Evolutionary conservation across 2,797 vertebrate genomes (phyloP).

Genomic region (Megaceryle alcyon): DNA sequence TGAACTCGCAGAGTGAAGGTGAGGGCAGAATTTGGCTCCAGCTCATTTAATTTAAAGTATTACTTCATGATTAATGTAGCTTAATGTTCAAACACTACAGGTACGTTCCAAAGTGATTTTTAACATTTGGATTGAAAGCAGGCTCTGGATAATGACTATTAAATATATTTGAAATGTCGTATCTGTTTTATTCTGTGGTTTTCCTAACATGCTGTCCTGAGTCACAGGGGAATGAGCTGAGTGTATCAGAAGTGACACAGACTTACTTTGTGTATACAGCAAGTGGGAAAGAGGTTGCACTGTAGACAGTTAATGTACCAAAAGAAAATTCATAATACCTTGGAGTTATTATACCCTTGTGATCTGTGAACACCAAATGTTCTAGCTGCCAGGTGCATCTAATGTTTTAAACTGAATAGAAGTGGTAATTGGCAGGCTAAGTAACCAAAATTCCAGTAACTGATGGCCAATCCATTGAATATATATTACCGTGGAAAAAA

Average conservation of each 20-base stretch:
- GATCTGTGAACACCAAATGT: background rate
- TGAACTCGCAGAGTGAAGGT: slow-evolving; percentile 22
- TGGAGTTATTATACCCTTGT: slow-evolving; percentile 2
- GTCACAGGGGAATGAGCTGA: slow-evolving; percentile 51
- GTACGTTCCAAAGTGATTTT: slow-evolving; percentile 49
- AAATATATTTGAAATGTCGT: slow-evolving; percentile 57
- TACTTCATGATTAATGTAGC: slow-evolving; percentile 67
- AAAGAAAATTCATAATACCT: slow-evolving; percentile 40
- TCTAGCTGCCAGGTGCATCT: background rate
- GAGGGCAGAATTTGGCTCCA: slow-evolving; percentile 49
- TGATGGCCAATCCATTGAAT: slow-evolving; percentile 53
- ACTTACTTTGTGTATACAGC: slow-evolving; percentile 45
- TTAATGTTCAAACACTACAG: slow-evolving; percentile 44
- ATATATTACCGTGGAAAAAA: slow-evolving; percentile 58
- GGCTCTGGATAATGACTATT: slow-evolving; percentile 64
- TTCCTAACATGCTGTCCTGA: slow-evolving; percentile 42
- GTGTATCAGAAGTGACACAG: slow-evolving; percentile 54
- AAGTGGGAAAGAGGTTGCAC: slow-evolving; percentile 46
- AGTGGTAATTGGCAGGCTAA: background rate
- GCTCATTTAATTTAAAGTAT: slow-evolving; percentile 49
- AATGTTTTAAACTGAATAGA: background rate
- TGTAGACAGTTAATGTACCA: slow-evolving; percentile 19
- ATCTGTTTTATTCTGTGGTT: slow-evolving; percentile 56
- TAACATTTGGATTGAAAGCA: slow-evolving; percentile 44
- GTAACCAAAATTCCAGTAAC: slow-evolving; percentile 74